Evolutionary conservation across 2,797 vertebrate genomes (phyloP), one percentile per base, ranked within the genome.

Genomic region (Sciurus carolinensis): DNA sequence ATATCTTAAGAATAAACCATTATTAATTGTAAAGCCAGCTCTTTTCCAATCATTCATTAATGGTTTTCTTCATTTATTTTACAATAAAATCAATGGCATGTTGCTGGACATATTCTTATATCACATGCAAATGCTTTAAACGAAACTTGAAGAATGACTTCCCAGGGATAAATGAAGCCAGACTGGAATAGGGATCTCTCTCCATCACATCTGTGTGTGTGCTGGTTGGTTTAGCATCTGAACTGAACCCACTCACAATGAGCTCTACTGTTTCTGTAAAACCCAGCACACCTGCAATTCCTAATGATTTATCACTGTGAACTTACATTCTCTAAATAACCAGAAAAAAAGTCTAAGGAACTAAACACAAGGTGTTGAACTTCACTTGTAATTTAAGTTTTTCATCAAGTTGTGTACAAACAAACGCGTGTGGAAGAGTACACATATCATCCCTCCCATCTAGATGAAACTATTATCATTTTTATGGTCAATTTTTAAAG

Each of bases 21-120:
- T 17, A 6, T 82, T 24, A 36, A 67, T 28, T 39, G 30, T 57
- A 39, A 44, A 50, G 33, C 50, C 28, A 28, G 54, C 57, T 84
- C 50, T 84, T 84, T 88, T 28, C 15, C 47, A 44, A 44, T 1
- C 24, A 18, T 57, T 79, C 10, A 33, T 80, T 69, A 15, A 39
- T 77, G 76, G 18, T 33, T 90, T 89, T 92, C 73, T 87, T 84
- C 71, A 92, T 81, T 86, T 62, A 47, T 50, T 87, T n/a, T 72
- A 77, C 64, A 84, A 79, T 44, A 79, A 87, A 93, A 84, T 42
- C 83, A 72, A 13, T 47, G 67, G 3, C 39, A 62, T 44, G 36
- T 62, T 67, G 66, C 36, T 71, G 64, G 47, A 47, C 64, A 72
- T 64, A 87, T 93, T 88, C 83, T 84, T 13, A 95, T 20, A 88